These are phyloP conservation scores for Amblyraja radiata DNA, from an alignment of 2,797 vertebrate genomes.

Conservation along the genomic window DNA sequence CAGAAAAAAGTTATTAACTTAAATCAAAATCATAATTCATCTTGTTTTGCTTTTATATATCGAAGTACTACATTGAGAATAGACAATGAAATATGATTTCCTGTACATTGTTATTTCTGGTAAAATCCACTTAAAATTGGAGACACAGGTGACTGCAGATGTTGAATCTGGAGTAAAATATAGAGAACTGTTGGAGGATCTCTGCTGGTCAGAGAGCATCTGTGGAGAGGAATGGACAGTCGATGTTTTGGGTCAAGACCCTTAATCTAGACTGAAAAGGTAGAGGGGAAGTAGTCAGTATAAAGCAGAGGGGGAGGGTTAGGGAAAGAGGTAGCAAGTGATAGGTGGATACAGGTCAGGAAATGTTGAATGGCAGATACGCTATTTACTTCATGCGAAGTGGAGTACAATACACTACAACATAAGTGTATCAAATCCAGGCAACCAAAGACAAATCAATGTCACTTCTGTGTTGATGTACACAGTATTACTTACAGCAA, in stretches of 20 bases:
- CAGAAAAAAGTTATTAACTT: background rate
- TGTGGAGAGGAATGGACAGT: too few species aligned
- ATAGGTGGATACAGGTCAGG: too few species aligned
- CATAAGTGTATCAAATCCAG: too few species aligned
- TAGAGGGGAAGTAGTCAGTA: too few species aligned
- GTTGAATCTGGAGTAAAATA: background rate
- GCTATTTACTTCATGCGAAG: too few species aligned
- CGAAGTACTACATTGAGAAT: background rate
- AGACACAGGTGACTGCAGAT: background rate
- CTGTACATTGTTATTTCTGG: background rate
- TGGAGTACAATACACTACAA: too few species aligned
- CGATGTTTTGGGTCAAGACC: too few species aligned
- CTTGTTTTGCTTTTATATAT: background rate
- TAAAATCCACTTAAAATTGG: background rate
- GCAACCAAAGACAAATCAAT: background rate
- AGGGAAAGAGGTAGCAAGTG: too few species aligned
- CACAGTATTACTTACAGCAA: slow-evolving; percentile 80
- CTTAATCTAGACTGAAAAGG: too few species aligned
- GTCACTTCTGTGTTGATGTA: background rate
- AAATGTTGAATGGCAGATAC: too few species aligned
- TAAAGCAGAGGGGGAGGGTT: too few species aligned
- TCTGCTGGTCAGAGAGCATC: background rate
- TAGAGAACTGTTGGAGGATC: background rate
- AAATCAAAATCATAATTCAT: background rate
- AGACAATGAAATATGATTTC: background rate